These are phyloP conservation scores for Andrena haemorrhoa DNA, from an alignment of 2,888 invertebrate genomes.

Conservation along the genomic window DNA sequence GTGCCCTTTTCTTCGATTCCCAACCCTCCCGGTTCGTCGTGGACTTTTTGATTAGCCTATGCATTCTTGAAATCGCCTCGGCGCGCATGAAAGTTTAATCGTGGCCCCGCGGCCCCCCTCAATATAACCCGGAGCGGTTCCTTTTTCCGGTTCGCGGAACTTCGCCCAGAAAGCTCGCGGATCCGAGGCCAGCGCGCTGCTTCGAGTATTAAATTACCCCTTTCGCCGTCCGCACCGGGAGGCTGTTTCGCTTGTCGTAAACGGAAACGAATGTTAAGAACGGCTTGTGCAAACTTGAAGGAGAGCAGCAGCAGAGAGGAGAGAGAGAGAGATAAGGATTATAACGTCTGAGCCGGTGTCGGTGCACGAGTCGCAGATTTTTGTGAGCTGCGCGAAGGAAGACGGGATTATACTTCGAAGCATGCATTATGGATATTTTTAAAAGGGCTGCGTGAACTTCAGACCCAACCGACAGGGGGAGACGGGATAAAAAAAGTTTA, in stretches of 20 bases:
- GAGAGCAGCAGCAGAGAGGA: no score
- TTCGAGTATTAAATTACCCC: conserved; percentile 41
- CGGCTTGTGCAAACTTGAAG: conserved; percentile 29
- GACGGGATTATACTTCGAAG: conserved; percentile 41
- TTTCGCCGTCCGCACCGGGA: not conserved
- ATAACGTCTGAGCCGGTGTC: conserved; percentile 58
- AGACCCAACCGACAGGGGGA: not conserved
- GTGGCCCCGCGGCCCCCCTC: conserved; percentile 39
- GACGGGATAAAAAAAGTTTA: conserved; percentile 22
- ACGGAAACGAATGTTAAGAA: conserved; percentile 38
- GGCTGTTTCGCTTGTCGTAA: conserved; percentile 23
- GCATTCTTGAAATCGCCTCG: conserved; percentile 76
- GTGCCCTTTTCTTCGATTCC: conserved; percentile 29
- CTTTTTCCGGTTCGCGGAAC: conserved; percentile 49
- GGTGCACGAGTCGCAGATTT: conserved; percentile 38
- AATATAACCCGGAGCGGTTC: conserved; percentile 53
- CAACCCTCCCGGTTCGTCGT: conserved; percentile 6
- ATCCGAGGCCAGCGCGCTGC: conserved; percentile 6
- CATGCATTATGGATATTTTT: conserved; percentile 55
- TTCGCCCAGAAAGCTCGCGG: conserved; percentile 7
- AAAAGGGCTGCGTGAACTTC: conserved; percentile 38
- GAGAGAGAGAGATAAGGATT: conserved; percentile 43
- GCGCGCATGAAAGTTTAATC: conserved; percentile 67
- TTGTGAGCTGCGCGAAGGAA: conserved; percentile 15
- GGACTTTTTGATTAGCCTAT: conserved; percentile 77